Conservation (phyloP, 2,888 invertebrate species). For the Idaea straminata region DNA sequence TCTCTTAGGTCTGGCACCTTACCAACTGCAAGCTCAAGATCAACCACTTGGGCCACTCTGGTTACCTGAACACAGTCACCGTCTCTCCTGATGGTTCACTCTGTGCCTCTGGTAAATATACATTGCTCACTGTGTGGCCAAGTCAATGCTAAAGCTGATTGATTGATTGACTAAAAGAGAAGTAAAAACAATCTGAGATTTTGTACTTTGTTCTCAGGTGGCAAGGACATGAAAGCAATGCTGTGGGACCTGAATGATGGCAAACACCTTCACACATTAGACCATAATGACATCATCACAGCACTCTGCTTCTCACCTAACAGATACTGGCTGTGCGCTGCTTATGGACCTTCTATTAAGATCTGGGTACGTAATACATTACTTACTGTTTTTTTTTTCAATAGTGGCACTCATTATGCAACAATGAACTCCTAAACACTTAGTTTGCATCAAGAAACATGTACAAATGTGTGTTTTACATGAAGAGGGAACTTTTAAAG, state of each 20-base stretch:
- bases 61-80: conserved; percentile 98
- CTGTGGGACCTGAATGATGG: conserved; percentile 99
- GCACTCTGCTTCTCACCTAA: conserved; percentile 99
- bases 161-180: too few species aligned
- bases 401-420: too few species aligned
- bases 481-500: too few species aligned
- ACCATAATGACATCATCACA: conserved; percentile 99
- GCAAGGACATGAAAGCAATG: conserved; percentile 99
- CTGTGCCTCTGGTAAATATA: conserved; percentile 87
- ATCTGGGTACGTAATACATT: conserved; percentile 88
- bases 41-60: conserved; percentile 98
- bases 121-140: neutral
- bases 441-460: too few species aligned
- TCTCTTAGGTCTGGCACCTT: conserved; percentile 94
- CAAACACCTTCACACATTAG: conserved; percentile 98
- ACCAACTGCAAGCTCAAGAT: conserved; percentile 99
- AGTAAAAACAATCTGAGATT: neutral
- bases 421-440: too few species aligned
- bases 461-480: too few species aligned
- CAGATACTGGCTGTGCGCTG: conserved; percentile 99
- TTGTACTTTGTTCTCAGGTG: conserved; percentile 78
- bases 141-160: too few species aligned
- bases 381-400: conserved; percentile 5
- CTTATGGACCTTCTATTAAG: conserved; percentile 98
- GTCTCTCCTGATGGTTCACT: conserved; percentile 99